Conservation (phyloP, 1,140 invertebrate genomes). For the Oedothorax gibbosus region DNA sequence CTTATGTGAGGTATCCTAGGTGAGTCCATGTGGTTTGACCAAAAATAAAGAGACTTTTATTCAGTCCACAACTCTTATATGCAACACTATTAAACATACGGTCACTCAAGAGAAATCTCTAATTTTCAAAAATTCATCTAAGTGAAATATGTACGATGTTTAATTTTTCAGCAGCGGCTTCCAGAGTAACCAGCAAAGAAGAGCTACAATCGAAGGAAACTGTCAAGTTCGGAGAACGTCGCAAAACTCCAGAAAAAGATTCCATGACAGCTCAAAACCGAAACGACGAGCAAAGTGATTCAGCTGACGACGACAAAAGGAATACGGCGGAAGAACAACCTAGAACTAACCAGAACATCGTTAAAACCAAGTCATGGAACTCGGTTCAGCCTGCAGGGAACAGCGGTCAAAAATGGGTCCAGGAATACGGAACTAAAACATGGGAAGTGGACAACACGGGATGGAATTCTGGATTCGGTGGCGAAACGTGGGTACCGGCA, state of each 20-base stretch:
- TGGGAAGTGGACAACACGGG: conserved; percentile 48
- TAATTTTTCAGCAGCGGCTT: too few species aligned
- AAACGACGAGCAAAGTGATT: not conserved
- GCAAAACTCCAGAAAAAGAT: conserved; percentile 8
- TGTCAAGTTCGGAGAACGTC: conserved; percentile 12
- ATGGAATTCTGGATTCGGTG: conserved; percentile 10
- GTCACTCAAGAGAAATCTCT: too few species aligned
- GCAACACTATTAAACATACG: too few species aligned
- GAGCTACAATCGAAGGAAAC: not conserved
- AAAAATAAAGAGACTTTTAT: too few species aligned
- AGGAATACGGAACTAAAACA: conserved; percentile 38
- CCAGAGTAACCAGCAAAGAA: too few species aligned
- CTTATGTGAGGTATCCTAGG: too few species aligned
- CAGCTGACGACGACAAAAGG: not conserved
- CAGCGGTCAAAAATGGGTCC: conserved; percentile 17
- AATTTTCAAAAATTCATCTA: too few species aligned
- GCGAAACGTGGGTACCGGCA: conserved; percentile 39
- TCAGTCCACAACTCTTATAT: too few species aligned
- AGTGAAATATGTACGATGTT: too few species aligned
- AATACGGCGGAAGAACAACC: not conserved
- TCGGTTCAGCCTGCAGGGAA: not conserved
- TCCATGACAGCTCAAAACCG: not conserved
- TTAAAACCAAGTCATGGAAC: conserved; percentile 29
- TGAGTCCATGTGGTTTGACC: too few species aligned
- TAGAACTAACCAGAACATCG: not conserved